Base-by-base conservation (phyloP, 2,113 vertebrate genomes). In the Onychorhynchus coronatus region DNA sequence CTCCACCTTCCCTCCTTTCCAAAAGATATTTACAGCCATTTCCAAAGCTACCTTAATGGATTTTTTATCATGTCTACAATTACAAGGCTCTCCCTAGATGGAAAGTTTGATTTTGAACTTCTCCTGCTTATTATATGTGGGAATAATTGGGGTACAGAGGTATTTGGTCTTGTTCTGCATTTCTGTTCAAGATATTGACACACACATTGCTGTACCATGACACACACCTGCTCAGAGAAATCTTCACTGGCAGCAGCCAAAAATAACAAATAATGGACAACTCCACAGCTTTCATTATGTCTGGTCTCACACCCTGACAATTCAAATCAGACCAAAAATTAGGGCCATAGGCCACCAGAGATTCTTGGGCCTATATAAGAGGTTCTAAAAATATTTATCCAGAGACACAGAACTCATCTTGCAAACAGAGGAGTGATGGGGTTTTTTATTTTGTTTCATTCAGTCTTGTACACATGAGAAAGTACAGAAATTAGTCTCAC, bases 81-180 rank as follows among this genome's bases (percentile, higher is more conserved):
- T 95, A 92, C 89, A 74, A 65, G 90, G 75, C 37, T 96, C 75
- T 93, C 91, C 24, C 65, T 86, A 97, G 97, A 95, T 72, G 71
- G 90, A 97, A 97, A 97, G 61, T 95, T 81, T 83, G 63, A 86
- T 93, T 92, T 96, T 84, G 91, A 91, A 88, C 33, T 91, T 88
- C 85, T 97, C 50, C 53, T 88, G 10, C 66, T 96, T 97, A 79
- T 66, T 83, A 79, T 62, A 73, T 58, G 24, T 42, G 67, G 79
- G 77, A 88, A 67, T 86, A 83, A 77, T 22, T 49, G 39, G 59
- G 41, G 25, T 37, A 78, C 20, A 81, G 55, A 92, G 46, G 37
- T 73, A 58, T 53, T 87, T 85, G 77, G 61, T 92, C 59, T 78
- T 85, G n/a, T 85, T 94, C 81, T 70, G 72, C 55, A 62, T 72